Base-by-base conservation (phyloP, 2,888 invertebrate genomes). In the Stictocephala bisonia region DNA sequence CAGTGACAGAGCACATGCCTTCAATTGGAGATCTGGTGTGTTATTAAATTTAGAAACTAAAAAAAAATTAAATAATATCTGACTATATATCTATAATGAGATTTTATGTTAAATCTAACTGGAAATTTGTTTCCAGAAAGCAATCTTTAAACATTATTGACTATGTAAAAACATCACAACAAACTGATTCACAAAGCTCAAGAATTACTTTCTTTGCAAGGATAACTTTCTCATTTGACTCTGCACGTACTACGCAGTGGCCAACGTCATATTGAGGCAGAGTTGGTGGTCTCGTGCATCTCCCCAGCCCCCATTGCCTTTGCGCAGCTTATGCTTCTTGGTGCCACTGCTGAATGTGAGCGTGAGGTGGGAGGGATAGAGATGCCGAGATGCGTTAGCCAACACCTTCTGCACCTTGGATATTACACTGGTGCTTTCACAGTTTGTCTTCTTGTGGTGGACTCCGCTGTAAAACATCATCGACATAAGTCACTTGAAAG, bases 251-350 rank as follows among this genome's bases (percentile, higher is more conserved):
- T n/a, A n/a, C n/a, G n/a, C n/a, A n/a, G n/a, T n/a, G 0, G 27
- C 29, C n/a, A 56, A 77, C 2, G 80, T 81, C 74, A 81, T 79
- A 80, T 78, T 83, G 77, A 85, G 78, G 81, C 92, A 92, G 67
- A 92, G 85, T 76, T 87, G 84, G 79, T 88, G 89, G 83, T 92
- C 92, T 69, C 92, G 85, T n/a, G 85, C 79, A 81, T 99, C 99
- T 6, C 97, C 97, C 99, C 99, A 99, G 0, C 99, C 99, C 0
- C 99, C 99, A 82, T 99, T 99, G 0, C 95, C 95, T 83, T 95
- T 95, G 7, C 91, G 88, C 2, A 94, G 84, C 80, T 92, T 92
- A 0, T 90, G 89, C 78, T 91, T 93, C 78, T 93, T 90, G 0
- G 90, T 88, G 6, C 91, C 87, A 11, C 90, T 89, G 44, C 90